Evolutionary conservation across 2,113 vertebrate species (phyloP).

Genomic region (Phalacrocorax aristotelis): DNA sequence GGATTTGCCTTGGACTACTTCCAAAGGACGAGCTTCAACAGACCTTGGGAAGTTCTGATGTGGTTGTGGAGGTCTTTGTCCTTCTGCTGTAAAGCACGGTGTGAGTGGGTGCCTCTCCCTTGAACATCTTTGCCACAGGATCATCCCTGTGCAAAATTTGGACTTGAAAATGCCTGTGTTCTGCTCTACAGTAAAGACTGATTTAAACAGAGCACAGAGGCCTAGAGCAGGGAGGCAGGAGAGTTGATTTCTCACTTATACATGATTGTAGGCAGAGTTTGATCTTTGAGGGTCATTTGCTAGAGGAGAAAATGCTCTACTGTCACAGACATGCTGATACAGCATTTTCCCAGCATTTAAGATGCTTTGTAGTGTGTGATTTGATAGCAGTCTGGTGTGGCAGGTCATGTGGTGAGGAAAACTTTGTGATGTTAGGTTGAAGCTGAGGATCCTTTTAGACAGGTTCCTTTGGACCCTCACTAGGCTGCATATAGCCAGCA

Average conservation of each 20-base stretch:
- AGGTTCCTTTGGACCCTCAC: neutral
- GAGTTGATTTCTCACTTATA: neutral
- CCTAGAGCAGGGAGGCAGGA: neutral
- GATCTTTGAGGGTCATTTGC: neutral
- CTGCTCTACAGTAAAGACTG: neutral
- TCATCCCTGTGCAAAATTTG: neutral
- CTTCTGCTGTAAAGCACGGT: neutral
- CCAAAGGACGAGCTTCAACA: neutral
- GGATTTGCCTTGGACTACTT: neutral
- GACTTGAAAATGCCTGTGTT: neutral
- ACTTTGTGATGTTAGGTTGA: neutral
- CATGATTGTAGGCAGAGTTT: neutral
- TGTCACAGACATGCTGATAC: neutral
- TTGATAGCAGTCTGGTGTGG: neutral
- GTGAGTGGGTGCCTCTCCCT: neutral
- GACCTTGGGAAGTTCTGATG: neutral
- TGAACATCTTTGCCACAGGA: neutral
- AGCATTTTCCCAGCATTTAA: neutral
- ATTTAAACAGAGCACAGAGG: neutral
- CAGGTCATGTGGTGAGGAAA: neutral
- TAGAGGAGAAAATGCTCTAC: neutral
- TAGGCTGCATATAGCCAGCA: neutral
- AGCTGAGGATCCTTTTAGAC: neutral
- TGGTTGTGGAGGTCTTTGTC: neutral
- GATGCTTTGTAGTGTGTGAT: neutral